A percentile compares a stretch with the other conserved stretches of the same genome.
Conservation (phyloP, 2,113 vertebrate species). For the Antechinus flavipes region DNA sequence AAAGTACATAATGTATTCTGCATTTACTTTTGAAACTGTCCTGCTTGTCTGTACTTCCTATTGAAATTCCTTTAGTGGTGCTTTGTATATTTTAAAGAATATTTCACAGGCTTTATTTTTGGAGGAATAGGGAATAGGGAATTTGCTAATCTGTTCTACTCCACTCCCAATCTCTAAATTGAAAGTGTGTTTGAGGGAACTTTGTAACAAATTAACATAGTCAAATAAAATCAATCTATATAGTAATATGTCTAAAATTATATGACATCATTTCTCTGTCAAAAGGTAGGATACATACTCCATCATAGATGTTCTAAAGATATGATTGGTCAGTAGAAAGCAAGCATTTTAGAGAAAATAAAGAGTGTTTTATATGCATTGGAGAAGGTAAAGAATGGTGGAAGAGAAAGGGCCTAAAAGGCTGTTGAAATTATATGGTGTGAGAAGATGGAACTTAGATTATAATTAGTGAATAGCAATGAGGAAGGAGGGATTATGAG, state of each 20-base stretch:
- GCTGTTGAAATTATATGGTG: too few relatives aligned
- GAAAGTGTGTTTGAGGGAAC: not conserved
- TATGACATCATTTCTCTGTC: not conserved
- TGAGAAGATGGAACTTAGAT: too few relatives aligned
- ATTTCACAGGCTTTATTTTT: not conserved
- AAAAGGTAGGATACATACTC: too few relatives aligned
- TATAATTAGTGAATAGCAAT: too few relatives aligned
- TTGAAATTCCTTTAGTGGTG: not conserved
- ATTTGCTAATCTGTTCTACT: not conserved
- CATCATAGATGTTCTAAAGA: too few relatives aligned
- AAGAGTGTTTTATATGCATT: too few relatives aligned
- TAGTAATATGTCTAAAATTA: not conserved
- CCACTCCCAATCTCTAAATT: not conserved
- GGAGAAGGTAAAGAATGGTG: too few relatives aligned
- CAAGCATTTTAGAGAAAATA: too few relatives aligned
- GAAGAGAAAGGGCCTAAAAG: too few relatives aligned
- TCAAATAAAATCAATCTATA: not conserved
- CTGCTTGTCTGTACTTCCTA: not conserved
- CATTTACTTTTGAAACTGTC: not conserved
- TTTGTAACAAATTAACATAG: not conserved
- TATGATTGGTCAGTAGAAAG: too few relatives aligned
- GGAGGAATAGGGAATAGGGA: too few relatives aligned
- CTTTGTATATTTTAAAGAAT: not conserved
- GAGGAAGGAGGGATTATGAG: too few relatives aligned
- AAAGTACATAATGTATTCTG: not conserved